Evolutionary conservation across 2,888 invertebrate genomes (phyloP).

Genomic region (Tachina fera): DNA sequence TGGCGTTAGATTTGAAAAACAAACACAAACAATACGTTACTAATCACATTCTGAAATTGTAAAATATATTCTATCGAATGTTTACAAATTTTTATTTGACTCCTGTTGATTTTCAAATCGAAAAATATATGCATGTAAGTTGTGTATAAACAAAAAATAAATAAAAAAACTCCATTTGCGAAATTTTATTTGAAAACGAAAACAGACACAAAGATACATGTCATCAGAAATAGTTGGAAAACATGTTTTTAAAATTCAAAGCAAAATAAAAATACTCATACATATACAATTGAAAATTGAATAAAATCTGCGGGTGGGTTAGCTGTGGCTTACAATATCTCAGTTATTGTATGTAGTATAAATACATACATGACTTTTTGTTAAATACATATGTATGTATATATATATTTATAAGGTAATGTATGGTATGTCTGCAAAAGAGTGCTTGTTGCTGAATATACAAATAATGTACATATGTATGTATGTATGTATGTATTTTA

Average conservation of each 20-base stretch:
- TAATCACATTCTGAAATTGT: too few species aligned
- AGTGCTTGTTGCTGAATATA: background rate
- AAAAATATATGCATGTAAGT: background rate
- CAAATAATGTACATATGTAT: background rate
- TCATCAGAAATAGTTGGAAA: background rate
- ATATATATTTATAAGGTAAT: background rate
- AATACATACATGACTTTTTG: background rate
- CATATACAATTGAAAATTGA: conserved; percentile 38
- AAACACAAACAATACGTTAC: too few species aligned
- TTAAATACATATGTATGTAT: background rate
- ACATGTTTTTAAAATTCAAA: conserved; percentile 7
- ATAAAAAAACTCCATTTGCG: background rate
- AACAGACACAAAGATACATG: background rate
- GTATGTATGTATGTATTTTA: background rate
- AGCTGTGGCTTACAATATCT: conserved; percentile 27
- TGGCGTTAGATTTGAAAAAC: too few species aligned
- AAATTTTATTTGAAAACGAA: background rate
- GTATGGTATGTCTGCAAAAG: background rate
- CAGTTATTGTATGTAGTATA: background rate
- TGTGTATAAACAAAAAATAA: background rate
- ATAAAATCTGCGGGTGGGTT: conserved; percentile 65
- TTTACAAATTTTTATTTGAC: too few species aligned
- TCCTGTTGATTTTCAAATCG: too few species aligned
- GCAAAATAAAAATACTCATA: conserved; percentile 15
- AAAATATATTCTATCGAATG: too few species aligned